Base-by-base conservation (phyloP, 2,888 invertebrate genomes). In the Tetragnatha montana region DNA sequence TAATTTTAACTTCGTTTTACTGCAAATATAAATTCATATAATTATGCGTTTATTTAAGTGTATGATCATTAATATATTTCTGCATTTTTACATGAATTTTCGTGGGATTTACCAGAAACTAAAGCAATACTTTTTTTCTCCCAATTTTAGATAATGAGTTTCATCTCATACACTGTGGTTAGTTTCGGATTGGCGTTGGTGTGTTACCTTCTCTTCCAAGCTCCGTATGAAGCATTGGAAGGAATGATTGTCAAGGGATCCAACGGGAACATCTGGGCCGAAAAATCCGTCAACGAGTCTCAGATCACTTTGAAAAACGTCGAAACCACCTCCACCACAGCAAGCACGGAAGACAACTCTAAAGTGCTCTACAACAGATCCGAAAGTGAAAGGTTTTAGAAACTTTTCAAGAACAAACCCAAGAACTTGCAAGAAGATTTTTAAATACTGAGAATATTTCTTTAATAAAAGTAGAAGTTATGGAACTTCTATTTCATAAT, bases 181-280 rank as follows among this genome's bases (percentile, higher is more conserved):
- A 91, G 90, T 10, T 91, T 88, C 3, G 17, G 76, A 14, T 50
- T 91, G 76, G 80, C 90, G 19, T 90, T 84, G 35, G 70, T 86
- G 8, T 86, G 86, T 12, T 91, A 88, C 35, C 50, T 91, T 17
- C 19, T 90, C 14, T 91, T 91, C 69, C 88, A 90, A 80, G 79
- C 71, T 0, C 90, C 91, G 0, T 88, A 87, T 47, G 75, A 81
- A n/a, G 70, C n/a, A 4, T 8, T 90, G 0, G 90, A 90, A 69
- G 19, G 71, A 6, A 49, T 71, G 8, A 60, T 90, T n/a, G 79
- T 90, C 19, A 68, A 68, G 2, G 81, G 73, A 79, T 21, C 14
- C 0, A 35, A 75, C 17, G 85, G 76, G 8, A 79, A 79, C 68
- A 80, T 90, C 0, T 86, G 86, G 86, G 81, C 78, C 50, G 73